Evolutionary conservation across 1,140 invertebrate species (phyloP).

Genomic region (Polyergus mexicanus): DNA sequence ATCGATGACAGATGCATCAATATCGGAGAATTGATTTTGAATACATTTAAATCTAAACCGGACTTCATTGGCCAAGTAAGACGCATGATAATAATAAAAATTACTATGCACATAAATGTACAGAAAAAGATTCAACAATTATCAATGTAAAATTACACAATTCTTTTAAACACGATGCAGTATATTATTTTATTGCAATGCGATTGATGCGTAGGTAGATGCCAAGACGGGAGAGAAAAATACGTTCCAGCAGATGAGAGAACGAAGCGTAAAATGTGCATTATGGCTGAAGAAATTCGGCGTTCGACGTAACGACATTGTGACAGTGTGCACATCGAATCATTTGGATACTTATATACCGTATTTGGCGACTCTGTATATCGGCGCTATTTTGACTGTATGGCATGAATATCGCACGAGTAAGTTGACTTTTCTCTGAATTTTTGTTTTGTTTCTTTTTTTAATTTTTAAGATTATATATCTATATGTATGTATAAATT

Average conservation of each 20-base stretch:
- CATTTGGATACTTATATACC: conserved; percentile 2
- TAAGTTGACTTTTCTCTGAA: too few species aligned
- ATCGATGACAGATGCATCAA: neutral
- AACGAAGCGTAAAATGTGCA: neutral
- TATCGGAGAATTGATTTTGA: neutral
- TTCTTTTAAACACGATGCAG: too few species aligned
- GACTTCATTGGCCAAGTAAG: conserved; percentile 30
- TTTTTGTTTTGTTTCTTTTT: too few species aligned
- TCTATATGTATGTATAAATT: too few species aligned
- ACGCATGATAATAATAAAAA: too few species aligned
- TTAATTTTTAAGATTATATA: too few species aligned
- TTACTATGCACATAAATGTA: neutral
- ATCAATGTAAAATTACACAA: neutral
- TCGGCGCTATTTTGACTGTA: neutral
- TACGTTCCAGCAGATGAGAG: neutral
- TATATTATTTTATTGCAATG: neutral
- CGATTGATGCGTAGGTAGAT: too few species aligned
- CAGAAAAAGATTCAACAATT: neutral
- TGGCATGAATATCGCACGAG: too few species aligned
- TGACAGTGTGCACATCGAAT: neutral
- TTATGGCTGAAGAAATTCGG: neutral
- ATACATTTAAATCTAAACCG: neutral
- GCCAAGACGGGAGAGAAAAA: too few species aligned
- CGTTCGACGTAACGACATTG: neutral
- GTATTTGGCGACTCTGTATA: neutral